Evolutionary conservation across 2,888 invertebrate species (phyloP).

Genomic region (Carpatolechia fugitivella): DNA sequence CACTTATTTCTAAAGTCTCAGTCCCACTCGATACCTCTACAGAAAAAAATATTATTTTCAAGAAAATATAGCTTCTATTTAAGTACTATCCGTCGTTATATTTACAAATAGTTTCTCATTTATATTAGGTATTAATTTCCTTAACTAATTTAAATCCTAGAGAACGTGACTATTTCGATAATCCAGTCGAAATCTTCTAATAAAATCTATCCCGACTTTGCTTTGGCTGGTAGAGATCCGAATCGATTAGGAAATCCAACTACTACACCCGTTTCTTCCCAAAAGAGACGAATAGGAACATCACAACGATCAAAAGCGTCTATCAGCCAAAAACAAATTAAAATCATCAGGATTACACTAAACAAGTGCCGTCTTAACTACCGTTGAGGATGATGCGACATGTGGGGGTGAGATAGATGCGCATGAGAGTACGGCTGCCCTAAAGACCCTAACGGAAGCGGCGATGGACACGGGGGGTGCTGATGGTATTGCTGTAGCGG

Average conservation of each 20-base stretch:
- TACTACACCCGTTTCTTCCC: no score
- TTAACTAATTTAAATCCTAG: slow-evolving; percentile 53
- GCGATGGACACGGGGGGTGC: slow-evolving; percentile 87
- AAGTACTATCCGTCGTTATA: slow-evolving; percentile 36
- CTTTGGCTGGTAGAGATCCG: slow-evolving; percentile 3
- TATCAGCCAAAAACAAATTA: not conserved
- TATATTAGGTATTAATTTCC: slow-evolving; percentile 57
- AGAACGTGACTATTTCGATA: slow-evolving; percentile 68
- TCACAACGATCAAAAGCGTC: not conserved
- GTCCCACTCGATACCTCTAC: slow-evolving; percentile 32
- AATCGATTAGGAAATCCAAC: not conserved
- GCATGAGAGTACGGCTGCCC: slow-evolving; percentile 75
- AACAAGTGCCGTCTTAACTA: slow-evolving; percentile 72
- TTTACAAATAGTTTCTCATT: slow-evolving; percentile 63
- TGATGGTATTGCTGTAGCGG: slow-evolving; percentile 85
- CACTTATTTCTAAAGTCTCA: not conserved
- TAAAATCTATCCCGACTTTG: slow-evolving; percentile 6
- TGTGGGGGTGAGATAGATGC: slow-evolving; percentile 83
- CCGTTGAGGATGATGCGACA: slow-evolving; percentile 90
- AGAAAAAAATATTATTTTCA: slow-evolving; percentile 26
- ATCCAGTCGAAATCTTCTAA: slow-evolving; percentile 41
- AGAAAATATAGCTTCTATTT: slow-evolving; percentile 25
- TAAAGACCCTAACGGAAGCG: slow-evolving; percentile 81
- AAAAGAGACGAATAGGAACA: no score
- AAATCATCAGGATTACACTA: slow-evolving; percentile 1